phyloP scores from a whole-genome alignment of 2,797 vertebrate species.

The Myoxocephalus aenaeus region DNA sequence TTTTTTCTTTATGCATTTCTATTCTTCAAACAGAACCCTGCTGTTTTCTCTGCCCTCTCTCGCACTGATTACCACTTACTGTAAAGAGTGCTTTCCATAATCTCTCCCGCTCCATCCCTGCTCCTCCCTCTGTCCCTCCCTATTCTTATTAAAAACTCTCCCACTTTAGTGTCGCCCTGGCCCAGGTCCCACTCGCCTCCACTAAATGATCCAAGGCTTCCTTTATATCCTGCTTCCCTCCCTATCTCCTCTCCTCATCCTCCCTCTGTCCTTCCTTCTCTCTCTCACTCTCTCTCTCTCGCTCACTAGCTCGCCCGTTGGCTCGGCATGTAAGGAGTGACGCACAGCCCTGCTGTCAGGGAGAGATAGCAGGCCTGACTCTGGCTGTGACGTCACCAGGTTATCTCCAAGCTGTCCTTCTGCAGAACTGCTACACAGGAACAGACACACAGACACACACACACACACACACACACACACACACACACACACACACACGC shows the following conservation, averaged over 20 bases:
- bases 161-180: constrained; percentile 50
- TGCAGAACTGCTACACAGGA: constrained; percentile 43
- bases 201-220: constrained; percentile 60
- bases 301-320: constrained; percentile 28
- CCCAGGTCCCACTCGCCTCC: constrained; percentile 52
- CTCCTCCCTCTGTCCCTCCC: constrained; percentile 35
- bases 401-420: constrained; percentile 67
- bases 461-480: constrained; percentile 26
- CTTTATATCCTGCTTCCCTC: constrained; percentile 31
- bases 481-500: constrained; percentile 11
- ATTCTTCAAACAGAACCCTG: constrained; percentile 20
- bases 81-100: constrained; percentile 40
- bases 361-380: constrained; percentile 63
- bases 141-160: constrained; percentile 64
- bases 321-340: constrained; percentile 62
- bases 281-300: constrained; percentile 3
- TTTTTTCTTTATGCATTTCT: constrained; percentile 22
- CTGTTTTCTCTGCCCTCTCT: constrained; percentile 28
- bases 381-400: constrained; percentile 67
- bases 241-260: constrained; percentile 12
- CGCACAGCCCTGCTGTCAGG: constrained; percentile 68
- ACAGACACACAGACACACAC: constrained; percentile 7
- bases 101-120: constrained; percentile 6
- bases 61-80: constrained; percentile 42
- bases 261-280: constrained; percentile 14